Conservation (phyloP, 2,797 vertebrate species). For the Sebastes paucispinis region DNA sequence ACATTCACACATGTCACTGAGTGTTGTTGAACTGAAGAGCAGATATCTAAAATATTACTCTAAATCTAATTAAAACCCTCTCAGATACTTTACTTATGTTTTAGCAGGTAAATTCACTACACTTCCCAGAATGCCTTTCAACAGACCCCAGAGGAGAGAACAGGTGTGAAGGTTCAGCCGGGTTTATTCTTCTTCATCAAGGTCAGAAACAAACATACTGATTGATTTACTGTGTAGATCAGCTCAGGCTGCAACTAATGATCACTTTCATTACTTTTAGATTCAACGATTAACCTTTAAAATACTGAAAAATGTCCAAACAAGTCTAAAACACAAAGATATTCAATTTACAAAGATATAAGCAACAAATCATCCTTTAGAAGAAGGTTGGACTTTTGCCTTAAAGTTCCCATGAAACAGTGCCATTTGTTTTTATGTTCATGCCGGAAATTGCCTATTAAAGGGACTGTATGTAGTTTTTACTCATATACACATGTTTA, state of each 20-base stretch:
- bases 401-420: too few relatives aligned
- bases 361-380: too few relatives aligned
- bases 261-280: neutral
- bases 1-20: neutral
- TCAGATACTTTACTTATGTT: neutral
- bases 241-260: neutral
- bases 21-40: neutral
- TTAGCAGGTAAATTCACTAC: neutral
- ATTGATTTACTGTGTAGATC: neutral
- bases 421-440: too few relatives aligned
- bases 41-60: neutral
- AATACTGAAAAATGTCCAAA: too few relatives aligned
- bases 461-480: too few relatives aligned
- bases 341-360: too few relatives aligned
- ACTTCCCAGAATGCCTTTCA: conserved; percentile 31
- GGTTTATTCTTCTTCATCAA: conserved; percentile 18
- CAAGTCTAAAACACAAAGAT: too few relatives aligned
- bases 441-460: too few relatives aligned
- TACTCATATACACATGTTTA: too few relatives aligned
- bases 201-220: neutral
- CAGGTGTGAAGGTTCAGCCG: conserved; percentile 2
- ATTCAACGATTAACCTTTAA: neutral
- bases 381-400: too few relatives aligned
- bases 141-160: neutral
- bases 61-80: neutral